Evolutionary conservation across 2,113 vertebrate genomes (phyloP).

Genomic region (Cygnus atratus): DNA sequence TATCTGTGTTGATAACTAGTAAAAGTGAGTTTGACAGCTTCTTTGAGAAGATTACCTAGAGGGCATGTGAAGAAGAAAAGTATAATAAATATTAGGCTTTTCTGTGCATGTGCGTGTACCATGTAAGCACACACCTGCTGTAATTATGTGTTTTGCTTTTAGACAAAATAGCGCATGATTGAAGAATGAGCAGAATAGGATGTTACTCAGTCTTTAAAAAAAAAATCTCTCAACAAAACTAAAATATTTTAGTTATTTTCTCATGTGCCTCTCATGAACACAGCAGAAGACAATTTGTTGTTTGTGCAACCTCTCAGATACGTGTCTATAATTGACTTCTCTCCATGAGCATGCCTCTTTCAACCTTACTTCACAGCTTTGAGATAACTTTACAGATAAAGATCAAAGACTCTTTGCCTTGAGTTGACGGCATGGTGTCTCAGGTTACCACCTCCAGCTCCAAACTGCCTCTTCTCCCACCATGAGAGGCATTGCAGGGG

Average conservation of each 20-base stretch:
- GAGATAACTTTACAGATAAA: slow-evolving; percentile 22
- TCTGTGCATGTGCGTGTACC: not conserved
- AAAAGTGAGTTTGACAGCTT: not conserved
- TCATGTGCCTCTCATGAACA: not conserved
- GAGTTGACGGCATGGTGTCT: not conserved
- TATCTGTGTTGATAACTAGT: not conserved
- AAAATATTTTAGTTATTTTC: not conserved
- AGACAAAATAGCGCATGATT: not conserved
- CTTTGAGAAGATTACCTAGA: not conserved
- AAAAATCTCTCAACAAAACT: not conserved
- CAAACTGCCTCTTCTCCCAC: not conserved
- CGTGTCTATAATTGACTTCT: not conserved
- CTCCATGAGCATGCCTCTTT: not conserved
- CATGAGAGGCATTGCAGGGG: not conserved
- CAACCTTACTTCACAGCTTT: not conserved
- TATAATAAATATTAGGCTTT: not conserved
- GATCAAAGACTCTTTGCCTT: not conserved
- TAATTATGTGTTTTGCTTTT: not conserved
- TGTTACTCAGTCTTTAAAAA: not conserved
- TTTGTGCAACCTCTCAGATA: not conserved
- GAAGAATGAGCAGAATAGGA: not conserved
- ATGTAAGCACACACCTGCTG: slow-evolving; percentile 13
- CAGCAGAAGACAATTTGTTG: not conserved
- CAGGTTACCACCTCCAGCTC: not conserved
- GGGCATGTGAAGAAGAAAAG: not conserved